A percentile compares a stretch with the other conserved stretches of the same genome.
Evolutionary conservation across 2,797 vertebrate species (phyloP).

Genomic region (Vipera ursinii): DNA sequence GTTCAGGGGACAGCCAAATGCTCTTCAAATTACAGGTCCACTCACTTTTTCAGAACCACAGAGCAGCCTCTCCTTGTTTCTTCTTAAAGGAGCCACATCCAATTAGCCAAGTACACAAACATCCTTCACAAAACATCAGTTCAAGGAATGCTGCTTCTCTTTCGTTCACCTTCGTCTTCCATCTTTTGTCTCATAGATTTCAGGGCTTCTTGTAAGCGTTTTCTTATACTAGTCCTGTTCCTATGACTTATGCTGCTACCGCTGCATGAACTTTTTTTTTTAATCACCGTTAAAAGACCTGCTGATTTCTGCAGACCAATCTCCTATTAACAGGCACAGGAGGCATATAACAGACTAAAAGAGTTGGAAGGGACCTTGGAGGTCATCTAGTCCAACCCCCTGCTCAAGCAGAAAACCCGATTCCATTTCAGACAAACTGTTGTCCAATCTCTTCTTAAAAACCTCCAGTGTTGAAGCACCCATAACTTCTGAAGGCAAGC

Average conservation of each 20-base stretch:
- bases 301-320: background rate
- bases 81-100: conserved; percentile 4
- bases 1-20: background rate
- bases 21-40: conserved; percentile 22
- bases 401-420: too few relatives aligned
- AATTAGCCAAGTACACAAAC: background rate
- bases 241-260: background rate
- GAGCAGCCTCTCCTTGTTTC: background rate
- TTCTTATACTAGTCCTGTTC: background rate
- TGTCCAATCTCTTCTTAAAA: too few relatives aligned
- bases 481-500: too few relatives aligned
- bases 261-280: background rate
- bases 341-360: background rate
- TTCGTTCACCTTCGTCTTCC: background rate
- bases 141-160: too few relatives aligned
- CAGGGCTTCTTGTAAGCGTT: background rate
- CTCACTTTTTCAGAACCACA: background rate
- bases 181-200: background rate
- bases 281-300: background rate
- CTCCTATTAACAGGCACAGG: background rate
- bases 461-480: too few relatives aligned
- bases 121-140: background rate
- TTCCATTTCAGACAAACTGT: too few relatives aligned
- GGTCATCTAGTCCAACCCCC: too few relatives aligned
- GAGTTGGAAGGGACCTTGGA: background rate